phyloP scores from a whole-genome alignment of 2,888 invertebrate genomes.

The Fabriciana adippe region DNA sequence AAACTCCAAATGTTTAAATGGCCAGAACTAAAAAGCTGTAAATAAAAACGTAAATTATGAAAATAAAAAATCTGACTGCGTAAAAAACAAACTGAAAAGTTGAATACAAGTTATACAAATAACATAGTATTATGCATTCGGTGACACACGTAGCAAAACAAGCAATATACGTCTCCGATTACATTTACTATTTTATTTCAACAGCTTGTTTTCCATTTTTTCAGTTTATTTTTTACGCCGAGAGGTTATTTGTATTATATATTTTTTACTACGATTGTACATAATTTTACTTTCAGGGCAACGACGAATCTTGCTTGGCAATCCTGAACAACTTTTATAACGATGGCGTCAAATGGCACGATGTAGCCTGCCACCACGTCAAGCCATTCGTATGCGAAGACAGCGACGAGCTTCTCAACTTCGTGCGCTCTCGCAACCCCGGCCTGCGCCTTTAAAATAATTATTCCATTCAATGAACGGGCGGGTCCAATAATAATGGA shows the following conservation, averaged over 20 bases:
- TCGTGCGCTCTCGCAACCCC: constrained; percentile 94
- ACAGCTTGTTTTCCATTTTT: too few species aligned
- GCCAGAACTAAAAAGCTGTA: too few species aligned
- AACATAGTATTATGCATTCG: too few species aligned
- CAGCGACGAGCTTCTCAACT: constrained; percentile 94
- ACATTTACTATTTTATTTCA: too few species aligned
- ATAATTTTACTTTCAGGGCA: constrained; percentile 82
- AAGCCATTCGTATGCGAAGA: constrained; percentile 96
- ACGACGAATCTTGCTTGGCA: constrained; percentile 94
- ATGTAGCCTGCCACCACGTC: constrained; percentile 92
- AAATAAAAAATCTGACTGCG: too few species aligned
- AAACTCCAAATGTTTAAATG: too few species aligned
- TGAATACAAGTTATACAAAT: too few species aligned
- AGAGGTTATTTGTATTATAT: neutral
- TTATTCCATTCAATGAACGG: neutral
- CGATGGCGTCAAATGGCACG: constrained; percentile 93
- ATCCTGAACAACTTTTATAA: constrained; percentile 96
- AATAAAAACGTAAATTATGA: too few species aligned
- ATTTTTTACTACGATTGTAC: neutral
- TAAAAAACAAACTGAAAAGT: too few species aligned
- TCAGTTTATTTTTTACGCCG: too few species aligned
- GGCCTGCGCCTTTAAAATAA: constrained; percentile 87
- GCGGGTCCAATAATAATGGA: constrained; percentile 2
- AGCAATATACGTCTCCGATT: too few species aligned
- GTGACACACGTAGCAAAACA: too few species aligned